A percentile compares a stretch with the other conserved stretches of the same genome.
Evolutionary conservation across 2,113 vertebrate species (phyloP).

Genomic region (Sinosuthora webbiana): DNA sequence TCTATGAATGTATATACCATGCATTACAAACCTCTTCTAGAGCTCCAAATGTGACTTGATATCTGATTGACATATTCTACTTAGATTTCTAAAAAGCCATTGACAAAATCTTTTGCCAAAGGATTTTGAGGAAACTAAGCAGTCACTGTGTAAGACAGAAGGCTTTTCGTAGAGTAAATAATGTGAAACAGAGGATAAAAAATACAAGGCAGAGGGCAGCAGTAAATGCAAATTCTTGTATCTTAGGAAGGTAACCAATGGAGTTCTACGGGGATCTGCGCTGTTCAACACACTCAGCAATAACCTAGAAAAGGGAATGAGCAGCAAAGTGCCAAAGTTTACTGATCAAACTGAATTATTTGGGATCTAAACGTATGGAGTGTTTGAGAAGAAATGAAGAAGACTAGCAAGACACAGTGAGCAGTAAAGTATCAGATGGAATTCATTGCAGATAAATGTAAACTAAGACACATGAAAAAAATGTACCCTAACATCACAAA

Average conservation of each 20-base stretch:
- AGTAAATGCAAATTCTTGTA: not conserved
- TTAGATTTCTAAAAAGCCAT: constrained; percentile 26
- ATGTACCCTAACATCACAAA: not conserved
- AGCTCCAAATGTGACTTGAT: not conserved
- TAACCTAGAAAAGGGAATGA: constrained; percentile 50
- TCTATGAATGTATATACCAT: not conserved
- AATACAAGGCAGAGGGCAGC: not conserved
- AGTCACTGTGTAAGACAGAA: not conserved
- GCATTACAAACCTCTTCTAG: constrained; percentile 43
- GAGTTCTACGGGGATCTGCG: not conserved
- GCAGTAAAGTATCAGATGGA: constrained; percentile 25
- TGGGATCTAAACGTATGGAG: not conserved
- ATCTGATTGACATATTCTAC: not conserved
- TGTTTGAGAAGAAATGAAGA: constrained; percentile 25
- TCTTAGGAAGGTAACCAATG: not conserved
- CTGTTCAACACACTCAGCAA: not conserved
- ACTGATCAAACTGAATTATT: not conserved
- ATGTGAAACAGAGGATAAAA: not conserved
- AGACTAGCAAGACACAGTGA: not conserved
- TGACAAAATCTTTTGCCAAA: not conserved
- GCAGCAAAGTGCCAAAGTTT: not conserved
- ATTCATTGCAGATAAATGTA: not conserved
- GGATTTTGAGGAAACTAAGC: constrained; percentile 30
- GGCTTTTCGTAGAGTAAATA: not conserved
- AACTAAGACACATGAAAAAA: constrained; percentile 22